A percentile compares a stretch with the other conserved stretches of the same genome.
phyloP scores from a whole-genome alignment of 2,113 vertebrate species.

The Sinocyclocheilus anshuiensis region DNA sequence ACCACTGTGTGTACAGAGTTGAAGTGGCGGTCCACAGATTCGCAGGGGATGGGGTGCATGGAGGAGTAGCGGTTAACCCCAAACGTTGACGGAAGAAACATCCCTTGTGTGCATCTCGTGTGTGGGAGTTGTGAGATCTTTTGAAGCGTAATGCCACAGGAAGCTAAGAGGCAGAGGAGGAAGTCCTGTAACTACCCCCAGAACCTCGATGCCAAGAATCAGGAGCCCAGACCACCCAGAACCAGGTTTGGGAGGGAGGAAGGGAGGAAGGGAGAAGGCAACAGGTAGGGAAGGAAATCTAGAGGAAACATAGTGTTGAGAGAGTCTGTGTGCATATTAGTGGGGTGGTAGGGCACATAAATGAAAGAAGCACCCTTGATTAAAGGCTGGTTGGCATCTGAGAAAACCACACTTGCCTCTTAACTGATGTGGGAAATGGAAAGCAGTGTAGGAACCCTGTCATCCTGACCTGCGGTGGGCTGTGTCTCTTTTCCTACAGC shows the following conservation, averaged over 20 bases:
- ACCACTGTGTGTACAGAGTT: slow-evolving; percentile 70
- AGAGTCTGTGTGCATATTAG: slow-evolving; percentile 30
- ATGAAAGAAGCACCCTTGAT: slow-evolving; percentile 39
- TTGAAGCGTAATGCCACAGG: slow-evolving; percentile 61
- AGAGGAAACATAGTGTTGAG: slow-evolving; percentile 24
- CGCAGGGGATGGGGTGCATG: slow-evolving; percentile 23
- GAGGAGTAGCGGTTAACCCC: slow-evolving; percentile 55
- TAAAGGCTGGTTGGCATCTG: slow-evolving; percentile 41
- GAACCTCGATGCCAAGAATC: slow-evolving; percentile 65
- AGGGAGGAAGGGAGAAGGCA: slow-evolving; percentile 51
- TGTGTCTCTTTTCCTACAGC: neutral
- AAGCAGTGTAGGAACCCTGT: slow-evolving; percentile 42
- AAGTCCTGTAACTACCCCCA: slow-evolving; percentile 70
- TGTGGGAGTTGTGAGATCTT: slow-evolving; percentile 62
- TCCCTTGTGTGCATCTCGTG: slow-evolving; percentile 51
- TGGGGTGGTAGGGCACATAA: neutral
- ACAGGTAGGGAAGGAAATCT: slow-evolving; percentile 44
- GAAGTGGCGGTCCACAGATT: slow-evolving; percentile 48
- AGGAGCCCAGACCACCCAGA: slow-evolving; percentile 79
- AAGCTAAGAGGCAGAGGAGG: slow-evolving; percentile 64
- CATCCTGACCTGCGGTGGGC: slow-evolving; percentile 38
- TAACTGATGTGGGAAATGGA: slow-evolving; percentile 51
- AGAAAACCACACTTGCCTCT: slow-evolving; percentile 45
- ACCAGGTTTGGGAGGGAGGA: slow-evolving; percentile 57
- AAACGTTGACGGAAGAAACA: slow-evolving; percentile 58